Conservation (phyloP, 2,797 vertebrate species). For the Alcedo atthis region DNA sequence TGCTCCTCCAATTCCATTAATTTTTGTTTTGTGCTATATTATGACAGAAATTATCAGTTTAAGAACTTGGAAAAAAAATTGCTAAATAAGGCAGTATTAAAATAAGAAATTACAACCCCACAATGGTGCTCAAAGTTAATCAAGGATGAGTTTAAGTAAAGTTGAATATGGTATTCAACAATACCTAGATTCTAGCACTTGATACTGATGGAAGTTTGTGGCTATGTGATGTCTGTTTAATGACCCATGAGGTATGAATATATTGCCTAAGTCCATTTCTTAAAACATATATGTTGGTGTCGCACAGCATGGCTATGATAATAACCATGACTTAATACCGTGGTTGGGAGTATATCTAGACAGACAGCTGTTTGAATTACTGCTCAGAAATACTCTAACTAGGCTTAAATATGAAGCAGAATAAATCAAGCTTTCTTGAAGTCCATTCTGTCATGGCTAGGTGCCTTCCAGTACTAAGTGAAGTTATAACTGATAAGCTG, state of each 20-base stretch:
- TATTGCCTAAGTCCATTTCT: background rate
- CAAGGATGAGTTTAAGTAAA: background rate
- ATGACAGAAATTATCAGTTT: background rate
- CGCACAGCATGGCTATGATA: background rate
- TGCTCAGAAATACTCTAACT: constrained; percentile 3
- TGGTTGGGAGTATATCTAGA: background rate
- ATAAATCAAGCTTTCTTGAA: background rate
- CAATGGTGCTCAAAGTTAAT: background rate
- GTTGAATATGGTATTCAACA: background rate
- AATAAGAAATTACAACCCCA: background rate
- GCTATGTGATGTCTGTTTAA: background rate
- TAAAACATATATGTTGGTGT: background rate
- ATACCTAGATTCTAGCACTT: background rate
- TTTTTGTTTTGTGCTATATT: background rate
- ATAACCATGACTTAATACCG: background rate
- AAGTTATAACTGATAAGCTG: background rate
- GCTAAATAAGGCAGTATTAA: background rate
- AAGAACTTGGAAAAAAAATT: background rate
- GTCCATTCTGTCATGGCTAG: background rate
- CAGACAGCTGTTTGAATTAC: background rate
- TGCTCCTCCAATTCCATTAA: background rate
- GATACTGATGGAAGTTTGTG: background rate
- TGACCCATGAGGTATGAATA: background rate
- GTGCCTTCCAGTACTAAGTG: background rate
- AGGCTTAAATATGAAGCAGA: constrained; percentile 7